Percentiles rank a stretch among this genome's conserved stretches.
Conservation (phyloP, 2,113 vertebrate genomes). For the Nettapus auritus region DNA sequence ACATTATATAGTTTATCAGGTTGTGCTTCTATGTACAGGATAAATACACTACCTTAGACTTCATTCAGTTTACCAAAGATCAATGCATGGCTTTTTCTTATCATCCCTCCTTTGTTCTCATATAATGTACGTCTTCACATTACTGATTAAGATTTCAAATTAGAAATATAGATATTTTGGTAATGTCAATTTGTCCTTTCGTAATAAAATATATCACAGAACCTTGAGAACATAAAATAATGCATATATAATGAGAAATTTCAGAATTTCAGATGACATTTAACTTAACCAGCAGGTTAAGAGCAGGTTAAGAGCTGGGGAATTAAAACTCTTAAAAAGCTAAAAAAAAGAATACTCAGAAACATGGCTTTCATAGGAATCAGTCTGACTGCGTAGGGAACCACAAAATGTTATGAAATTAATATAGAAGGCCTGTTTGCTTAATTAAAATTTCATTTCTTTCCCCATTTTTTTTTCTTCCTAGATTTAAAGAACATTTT, state of each 20-base stretch:
- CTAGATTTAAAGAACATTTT: background rate
- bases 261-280: too few relatives aligned
- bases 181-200: background rate
- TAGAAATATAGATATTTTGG: background rate
- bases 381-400: background rate
- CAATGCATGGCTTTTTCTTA: background rate
- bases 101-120: background rate
- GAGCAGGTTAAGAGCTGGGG: background rate
- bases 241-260: background rate
- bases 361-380: background rate
- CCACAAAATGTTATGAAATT: background rate
- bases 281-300: too few relatives aligned
- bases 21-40: background rate
- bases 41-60: background rate
- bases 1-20: background rate
- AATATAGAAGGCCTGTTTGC: background rate
- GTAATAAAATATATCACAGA: background rate
- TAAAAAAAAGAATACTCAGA: background rate
- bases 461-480: background rate
- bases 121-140: background rate
- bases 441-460: background rate
- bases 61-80: background rate
- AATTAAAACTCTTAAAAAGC: background rate
- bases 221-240: background rate
- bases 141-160: background rate